Percentiles rank a stretch among this genome's conserved stretches.
Evolutionary conservation across 2,797 vertebrate species (phyloP).

Genomic region (Manis crassicaudata): DNA sequence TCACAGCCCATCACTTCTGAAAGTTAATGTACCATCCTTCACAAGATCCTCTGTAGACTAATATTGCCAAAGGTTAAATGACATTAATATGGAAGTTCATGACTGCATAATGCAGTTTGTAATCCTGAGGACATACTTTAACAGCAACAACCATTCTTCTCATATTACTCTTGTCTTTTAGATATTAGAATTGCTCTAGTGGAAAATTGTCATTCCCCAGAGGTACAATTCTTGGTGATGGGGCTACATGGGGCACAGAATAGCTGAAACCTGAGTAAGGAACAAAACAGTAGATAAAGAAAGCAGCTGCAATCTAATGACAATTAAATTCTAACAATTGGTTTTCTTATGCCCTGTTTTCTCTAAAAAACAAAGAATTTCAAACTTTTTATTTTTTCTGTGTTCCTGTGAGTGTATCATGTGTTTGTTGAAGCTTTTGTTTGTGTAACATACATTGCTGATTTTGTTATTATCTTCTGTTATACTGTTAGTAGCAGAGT

Average conservation of each 20-base stretch:
- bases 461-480: neutral
- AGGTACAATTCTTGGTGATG: conserved; percentile 56
- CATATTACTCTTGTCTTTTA: conserved; percentile 16
- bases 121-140: conserved; percentile 74
- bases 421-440: neutral
- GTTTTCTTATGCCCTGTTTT: neutral
- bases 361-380: neutral
- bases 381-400: neutral
- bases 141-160: conserved; percentile 65
- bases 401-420: neutral
- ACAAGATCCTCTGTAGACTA: conserved; percentile 72
- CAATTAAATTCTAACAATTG: neutral
- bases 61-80: conserved; percentile 79
- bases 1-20: conserved; percentile 69
- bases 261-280: conserved; percentile 13
- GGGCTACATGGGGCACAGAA: conserved; percentile 23
- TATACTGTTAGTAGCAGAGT: neutral
- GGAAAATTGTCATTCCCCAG: conserved; percentile 77
- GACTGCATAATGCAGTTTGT: conserved; percentile 70
- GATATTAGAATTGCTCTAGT: conserved; percentile 72
- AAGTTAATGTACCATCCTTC: conserved; percentile 74
- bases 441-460: neutral
- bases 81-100: conserved; percentile 70
- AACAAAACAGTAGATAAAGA: conserved; percentile 54
- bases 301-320: conserved; percentile 1